phyloP scores from a whole-genome alignment of 2,888 invertebrate species.

The Machimus atricapillus region DNA sequence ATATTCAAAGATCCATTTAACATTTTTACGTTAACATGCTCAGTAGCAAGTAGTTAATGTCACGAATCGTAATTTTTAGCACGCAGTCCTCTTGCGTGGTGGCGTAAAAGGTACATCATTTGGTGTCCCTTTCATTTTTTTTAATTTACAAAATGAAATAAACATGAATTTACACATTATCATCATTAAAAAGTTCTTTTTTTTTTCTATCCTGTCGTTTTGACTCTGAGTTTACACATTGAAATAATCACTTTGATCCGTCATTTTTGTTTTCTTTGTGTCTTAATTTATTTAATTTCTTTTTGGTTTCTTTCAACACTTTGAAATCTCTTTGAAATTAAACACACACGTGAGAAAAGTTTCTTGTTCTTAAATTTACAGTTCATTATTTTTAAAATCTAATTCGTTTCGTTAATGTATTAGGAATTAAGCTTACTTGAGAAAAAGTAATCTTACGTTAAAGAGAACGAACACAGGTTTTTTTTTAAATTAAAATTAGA shows the following conservation, averaged over 20 bases:
- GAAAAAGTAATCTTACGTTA: not conserved
- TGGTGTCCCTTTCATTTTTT: not conserved
- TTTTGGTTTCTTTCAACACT: not conserved
- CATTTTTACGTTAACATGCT: not conserved
- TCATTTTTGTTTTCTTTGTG: not conserved
- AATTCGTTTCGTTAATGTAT: slow-evolving; percentile 8
- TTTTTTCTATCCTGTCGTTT: slow-evolving; percentile 39
- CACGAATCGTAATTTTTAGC: not conserved
- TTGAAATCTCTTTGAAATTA: slow-evolving; percentile 18
- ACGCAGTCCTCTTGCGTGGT: not conserved
- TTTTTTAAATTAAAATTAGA: not conserved
- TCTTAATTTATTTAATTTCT: not conserved
- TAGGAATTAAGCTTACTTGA: slow-evolving; percentile 16
- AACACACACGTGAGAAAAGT: slow-evolving; percentile 43
- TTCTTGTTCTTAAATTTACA: slow-evolving; percentile 23
- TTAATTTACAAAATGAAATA: slow-evolving; percentile 21
- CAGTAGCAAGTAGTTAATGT: not conserved
- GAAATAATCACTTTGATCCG: not conserved
- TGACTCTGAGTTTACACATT: not conserved
- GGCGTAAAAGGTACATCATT: not conserved
- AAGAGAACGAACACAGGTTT: not conserved
- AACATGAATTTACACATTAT: not conserved
- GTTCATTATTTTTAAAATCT: slow-evolving; percentile 14
- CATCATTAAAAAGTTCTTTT: slow-evolving; percentile 15
- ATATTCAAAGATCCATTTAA: not conserved